Evolutionary conservation across 53 echinoderm and acorn worm species (phyloP).

Genomic region (Paracentrotus lividus): DNA sequence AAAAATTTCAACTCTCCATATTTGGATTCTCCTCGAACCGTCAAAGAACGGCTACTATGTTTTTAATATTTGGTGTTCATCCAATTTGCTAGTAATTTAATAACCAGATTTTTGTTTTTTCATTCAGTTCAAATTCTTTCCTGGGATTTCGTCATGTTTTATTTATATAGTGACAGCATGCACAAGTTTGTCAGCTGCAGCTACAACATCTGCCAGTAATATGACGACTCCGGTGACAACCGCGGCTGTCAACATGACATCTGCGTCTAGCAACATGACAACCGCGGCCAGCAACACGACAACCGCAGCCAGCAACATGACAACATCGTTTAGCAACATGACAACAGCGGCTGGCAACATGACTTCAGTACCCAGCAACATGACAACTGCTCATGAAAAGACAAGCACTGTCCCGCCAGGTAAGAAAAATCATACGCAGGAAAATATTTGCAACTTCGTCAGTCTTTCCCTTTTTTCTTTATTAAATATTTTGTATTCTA

Average conservation of each 20-base stretch:
- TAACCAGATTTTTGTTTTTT: too few species aligned
- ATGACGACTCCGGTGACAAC: not conserved
- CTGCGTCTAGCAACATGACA: not conserved
- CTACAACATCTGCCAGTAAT: not conserved
- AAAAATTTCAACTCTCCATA: too few species aligned
- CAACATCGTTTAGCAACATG: not conserved
- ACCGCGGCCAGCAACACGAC: not conserved
- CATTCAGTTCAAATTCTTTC: too few species aligned
- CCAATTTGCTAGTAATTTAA: too few species aligned
- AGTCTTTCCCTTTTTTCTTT: not conserved
- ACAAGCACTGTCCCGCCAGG: not conserved
- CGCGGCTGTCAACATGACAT: too few species aligned
- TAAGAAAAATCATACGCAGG: not conserved
- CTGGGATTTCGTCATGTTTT: too few species aligned
- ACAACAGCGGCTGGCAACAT: not conserved
- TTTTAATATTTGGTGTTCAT: too few species aligned
- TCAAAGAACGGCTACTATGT: too few species aligned
- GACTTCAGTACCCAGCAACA: not conserved
- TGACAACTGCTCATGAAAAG: not conserved
- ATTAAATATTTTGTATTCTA: not conserved
- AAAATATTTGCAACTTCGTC: too few species aligned
- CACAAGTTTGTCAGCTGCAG: not conserved
- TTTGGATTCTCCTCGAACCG: too few species aligned
- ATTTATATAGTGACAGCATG: too few species aligned
- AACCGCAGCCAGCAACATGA: not conserved